Evolutionary conservation across 2,888 invertebrate genomes (phyloP).

Genomic region (Noctua janthina): DNA sequence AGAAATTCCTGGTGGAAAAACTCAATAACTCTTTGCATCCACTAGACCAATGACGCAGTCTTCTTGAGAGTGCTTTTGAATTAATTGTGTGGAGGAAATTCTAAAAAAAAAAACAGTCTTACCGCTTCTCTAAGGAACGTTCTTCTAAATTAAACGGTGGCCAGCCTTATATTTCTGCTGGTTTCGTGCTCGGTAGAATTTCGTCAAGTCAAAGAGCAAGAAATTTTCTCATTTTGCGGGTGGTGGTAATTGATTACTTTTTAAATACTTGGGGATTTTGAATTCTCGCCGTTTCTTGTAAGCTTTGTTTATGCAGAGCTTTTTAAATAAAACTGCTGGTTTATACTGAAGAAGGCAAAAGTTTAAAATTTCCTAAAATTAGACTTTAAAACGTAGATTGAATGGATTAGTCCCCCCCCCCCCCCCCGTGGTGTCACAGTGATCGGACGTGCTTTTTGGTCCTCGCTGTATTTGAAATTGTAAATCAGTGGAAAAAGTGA

Average conservation of each 20-base stretch:
- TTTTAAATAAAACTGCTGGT: conserved; percentile 6
- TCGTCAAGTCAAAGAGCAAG: conserved; percentile 21
- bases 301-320: not conserved
- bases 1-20: not conserved
- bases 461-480: too few species aligned
- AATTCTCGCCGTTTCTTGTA: conserved; percentile 10
- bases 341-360: not conserved
- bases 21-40: not conserved
- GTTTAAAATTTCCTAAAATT: not conserved
- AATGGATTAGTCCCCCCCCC: too few species aligned
- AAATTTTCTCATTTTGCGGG: conserved; percentile 29
- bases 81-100: not conserved
- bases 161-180: conserved; percentile 23
- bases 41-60: not conserved
- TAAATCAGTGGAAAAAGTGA: too few species aligned
- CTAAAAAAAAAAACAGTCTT: not conserved
- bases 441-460: too few species aligned
- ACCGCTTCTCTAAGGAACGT: not conserved
- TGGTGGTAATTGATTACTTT: conserved; percentile 49
- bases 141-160: conserved; percentile 13
- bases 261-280: conserved; percentile 25
- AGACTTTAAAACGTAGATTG: too few species aligned
- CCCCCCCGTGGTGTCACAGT: too few species aligned
- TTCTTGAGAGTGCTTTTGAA: not conserved
- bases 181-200: conserved; percentile 18